Evolutionary conservation across 2,113 vertebrate genomes (phyloP).

Genomic region (Microtus richardsoni): DNA sequence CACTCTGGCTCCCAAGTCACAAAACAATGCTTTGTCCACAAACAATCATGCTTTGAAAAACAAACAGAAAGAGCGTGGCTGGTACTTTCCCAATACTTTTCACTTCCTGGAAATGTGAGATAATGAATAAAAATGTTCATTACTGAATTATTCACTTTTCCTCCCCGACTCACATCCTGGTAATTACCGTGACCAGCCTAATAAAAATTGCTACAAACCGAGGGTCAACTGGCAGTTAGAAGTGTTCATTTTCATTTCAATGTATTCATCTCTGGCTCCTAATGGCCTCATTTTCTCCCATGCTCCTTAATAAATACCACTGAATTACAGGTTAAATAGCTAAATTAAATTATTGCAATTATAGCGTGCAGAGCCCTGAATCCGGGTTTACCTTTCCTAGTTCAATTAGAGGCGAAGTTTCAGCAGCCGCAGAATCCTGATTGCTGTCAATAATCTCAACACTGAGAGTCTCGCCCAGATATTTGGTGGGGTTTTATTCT

Average conservation of each 20-base stretch:
- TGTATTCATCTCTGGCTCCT: conserved; percentile 98
- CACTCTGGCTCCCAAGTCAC: neutral
- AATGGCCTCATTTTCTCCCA: conserved; percentile 99
- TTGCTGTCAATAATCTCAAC: conserved; percentile 90
- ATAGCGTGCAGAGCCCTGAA: conserved; percentile 91
- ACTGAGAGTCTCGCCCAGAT: conserved; percentile 79
- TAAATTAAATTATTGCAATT: conserved; percentile 99
- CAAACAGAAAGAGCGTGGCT: conserved; percentile 81
- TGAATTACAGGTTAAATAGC: conserved; percentile 99
- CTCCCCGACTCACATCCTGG: conserved; percentile 95
- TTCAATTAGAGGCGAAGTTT: conserved; percentile 94
- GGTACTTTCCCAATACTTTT: conserved; percentile 79
- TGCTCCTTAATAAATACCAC: conserved; percentile 99
- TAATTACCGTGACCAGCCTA: conserved; percentile 97
- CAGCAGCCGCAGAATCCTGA: conserved; percentile 89
- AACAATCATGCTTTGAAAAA: conserved; percentile 84
- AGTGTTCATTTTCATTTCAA: conserved; percentile 99
- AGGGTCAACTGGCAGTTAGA: conserved; percentile 99
- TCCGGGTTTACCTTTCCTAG: conserved; percentile 94
- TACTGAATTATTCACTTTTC: conserved; percentile 97
- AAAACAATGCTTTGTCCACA: conserved; percentile 79
- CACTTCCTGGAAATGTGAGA: conserved; percentile 89
- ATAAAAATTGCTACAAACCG: conserved; percentile 97
- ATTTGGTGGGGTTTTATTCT: conserved; percentile 75
- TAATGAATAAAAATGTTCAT: conserved; percentile 98